Percentiles rank a stretch among this genome's conserved stretches.
Evolutionary conservation across 1,140 invertebrate species (phyloP).

Genomic region (Leptoteleia sp.): DNA sequence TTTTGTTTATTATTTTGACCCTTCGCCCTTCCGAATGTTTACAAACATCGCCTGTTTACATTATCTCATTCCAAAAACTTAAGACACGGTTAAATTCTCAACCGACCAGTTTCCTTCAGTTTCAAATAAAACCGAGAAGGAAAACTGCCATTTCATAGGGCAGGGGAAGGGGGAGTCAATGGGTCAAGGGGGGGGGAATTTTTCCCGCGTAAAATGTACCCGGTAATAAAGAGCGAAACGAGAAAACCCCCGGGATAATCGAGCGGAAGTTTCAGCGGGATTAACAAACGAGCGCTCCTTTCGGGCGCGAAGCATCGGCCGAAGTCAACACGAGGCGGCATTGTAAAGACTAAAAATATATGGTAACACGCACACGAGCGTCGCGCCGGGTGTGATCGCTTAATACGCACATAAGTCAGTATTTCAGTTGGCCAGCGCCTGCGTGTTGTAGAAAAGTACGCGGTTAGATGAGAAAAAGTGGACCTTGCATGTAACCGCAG

Average conservation of each 20-base stretch:
- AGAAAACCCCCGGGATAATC: conserved; percentile 6
- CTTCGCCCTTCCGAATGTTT: too few species aligned
- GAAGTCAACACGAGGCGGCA: conserved; percentile 52
- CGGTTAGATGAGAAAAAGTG: conserved; percentile 47
- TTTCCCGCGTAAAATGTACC: too few species aligned
- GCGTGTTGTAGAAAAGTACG: conserved; percentile 60
- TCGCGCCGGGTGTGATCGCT: conserved; percentile 55
- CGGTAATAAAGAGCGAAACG: neutral
- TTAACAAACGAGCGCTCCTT: conserved; percentile 40
- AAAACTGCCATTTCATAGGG: too few species aligned
- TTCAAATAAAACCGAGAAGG: too few species aligned
- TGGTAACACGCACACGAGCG: conserved; percentile 29
- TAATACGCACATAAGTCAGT: conserved; percentile 63
- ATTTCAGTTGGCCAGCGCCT: conserved; percentile 62
- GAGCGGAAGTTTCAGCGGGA: conserved; percentile 1
- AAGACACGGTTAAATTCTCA: too few species aligned
- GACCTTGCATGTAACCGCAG: conserved; percentile 40
- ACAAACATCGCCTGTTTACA: too few species aligned
- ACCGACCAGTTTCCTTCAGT: too few species aligned
- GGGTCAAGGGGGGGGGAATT: too few species aligned
- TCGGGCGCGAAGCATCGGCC: conserved; percentile 48
- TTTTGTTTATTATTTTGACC: too few species aligned
- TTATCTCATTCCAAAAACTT: too few species aligned
- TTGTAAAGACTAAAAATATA: conserved; percentile 68
- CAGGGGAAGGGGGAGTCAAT: too few species aligned